Evolutionary conservation across 2,113 vertebrate genomes (phyloP), one percentile per base, ranked within the genome.

Genomic region (Centropristis striata): DNA sequence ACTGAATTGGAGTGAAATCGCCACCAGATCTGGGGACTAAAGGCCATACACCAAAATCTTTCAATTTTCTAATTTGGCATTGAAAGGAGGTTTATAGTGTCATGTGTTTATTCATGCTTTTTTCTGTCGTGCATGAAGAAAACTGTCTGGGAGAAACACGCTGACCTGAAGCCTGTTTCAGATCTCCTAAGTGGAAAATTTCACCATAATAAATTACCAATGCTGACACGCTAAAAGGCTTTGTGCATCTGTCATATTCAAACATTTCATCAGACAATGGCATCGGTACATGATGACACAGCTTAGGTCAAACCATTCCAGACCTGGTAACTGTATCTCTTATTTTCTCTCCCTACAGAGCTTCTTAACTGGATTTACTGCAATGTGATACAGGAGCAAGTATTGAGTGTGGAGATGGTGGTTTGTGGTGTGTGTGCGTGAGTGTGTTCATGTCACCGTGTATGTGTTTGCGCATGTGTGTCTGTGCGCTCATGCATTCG

Each of bases 361-460:
- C 75, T 78, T 76, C 85, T 86, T 93, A 91, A 92, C 87, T 91
- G 76, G 87, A 91, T 94, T 92, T 91, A 80, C 74, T 93, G 90
- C 90, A 91, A 94, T 81, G 74, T 80, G 92, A 95, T 93, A 88
- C 82, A 84, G 68, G 80, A 85, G 75, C 80, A 85, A 84, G 90
- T 85, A 84, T 59, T 81, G 77, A 81, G 70, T 81, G 49, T 47
- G 23, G 81, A 85, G 72, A 61, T 10, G 58, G 71, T 75, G 72
- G 71, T 78, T 79, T 68, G 80, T 41, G 42, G 71, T 41, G 58
- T 70, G 46, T 60, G 51, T 68, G 37, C 21, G 8, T 39, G 15
- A 21, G 14, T 37, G 44, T 13, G 9, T 25, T 36, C 28, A 53
- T 39, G 27, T 25, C 23, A 21, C 18, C 21, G 27, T 21, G 39